phyloP scores from a whole-genome alignment of 1,140 invertebrate genomes.

The Diuraphis noxia region DNA sequence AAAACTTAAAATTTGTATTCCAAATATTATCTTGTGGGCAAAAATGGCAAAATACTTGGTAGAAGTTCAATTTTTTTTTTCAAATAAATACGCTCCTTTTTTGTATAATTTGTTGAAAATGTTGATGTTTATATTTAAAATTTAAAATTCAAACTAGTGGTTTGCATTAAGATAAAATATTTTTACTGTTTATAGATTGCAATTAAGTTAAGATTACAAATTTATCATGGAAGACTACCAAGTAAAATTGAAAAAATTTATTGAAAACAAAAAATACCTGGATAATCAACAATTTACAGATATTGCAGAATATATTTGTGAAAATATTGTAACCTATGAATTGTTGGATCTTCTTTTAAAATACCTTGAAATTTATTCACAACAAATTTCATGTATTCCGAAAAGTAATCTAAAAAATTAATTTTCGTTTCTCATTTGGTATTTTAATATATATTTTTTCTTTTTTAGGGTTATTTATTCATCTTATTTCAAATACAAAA shows the following conservation, averaged over 20 bases:
- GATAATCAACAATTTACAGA: neutral
- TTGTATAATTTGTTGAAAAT: too few relatives aligned
- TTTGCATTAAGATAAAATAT: neutral
- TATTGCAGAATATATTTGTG: neutral
- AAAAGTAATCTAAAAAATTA: neutral
- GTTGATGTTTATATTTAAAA: too few relatives aligned
- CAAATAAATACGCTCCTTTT: too few relatives aligned
- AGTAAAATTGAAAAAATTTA: neutral
- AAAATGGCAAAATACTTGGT: too few relatives aligned
- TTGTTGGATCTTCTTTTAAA: neutral
- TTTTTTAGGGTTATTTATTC: neutral
- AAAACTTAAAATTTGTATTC: neutral
- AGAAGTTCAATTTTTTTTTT: neutral
- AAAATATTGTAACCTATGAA: neutral
- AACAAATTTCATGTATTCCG: constrained; percentile 15
- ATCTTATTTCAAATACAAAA: neutral
- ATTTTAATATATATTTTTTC: neutral
- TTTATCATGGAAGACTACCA: neutral
- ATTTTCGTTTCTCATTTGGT: too few relatives aligned
- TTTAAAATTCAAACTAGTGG: neutral
- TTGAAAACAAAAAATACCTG: constrained; percentile 6
- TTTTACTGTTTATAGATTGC: neutral
- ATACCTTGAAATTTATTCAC: constrained; percentile 24
- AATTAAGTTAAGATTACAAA: neutral
- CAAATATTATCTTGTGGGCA: neutral